Evolutionary conservation across 2,113 vertebrate genomes (phyloP).

Genomic region (Hippopotamus amphibius): DNA sequence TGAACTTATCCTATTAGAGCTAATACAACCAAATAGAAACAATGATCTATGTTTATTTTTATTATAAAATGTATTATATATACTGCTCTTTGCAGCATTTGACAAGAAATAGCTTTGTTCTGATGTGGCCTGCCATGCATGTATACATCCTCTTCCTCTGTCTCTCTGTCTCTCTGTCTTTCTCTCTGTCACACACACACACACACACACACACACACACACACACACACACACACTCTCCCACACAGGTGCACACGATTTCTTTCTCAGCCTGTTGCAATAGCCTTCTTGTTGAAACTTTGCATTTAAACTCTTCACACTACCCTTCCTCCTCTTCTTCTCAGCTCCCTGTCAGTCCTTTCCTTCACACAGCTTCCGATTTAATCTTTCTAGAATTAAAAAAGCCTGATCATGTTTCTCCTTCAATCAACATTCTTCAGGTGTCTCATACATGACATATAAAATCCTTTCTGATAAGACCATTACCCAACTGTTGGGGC

Average conservation of each 20-base stretch:
- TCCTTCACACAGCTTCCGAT: not conserved
- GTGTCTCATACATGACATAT: not conserved
- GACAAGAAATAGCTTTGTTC: slow-evolving; percentile 32
- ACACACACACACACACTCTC: not conserved
- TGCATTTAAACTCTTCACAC: not conserved
- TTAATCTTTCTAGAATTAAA: not conserved
- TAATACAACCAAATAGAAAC: not conserved
- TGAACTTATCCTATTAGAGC: not conserved
- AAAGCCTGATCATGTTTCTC: not conserved
- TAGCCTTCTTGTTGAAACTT: not conserved
- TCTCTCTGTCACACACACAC: not conserved
- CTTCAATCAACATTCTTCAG: not conserved
- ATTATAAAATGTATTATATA: not conserved
- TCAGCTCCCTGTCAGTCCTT: not conserved
- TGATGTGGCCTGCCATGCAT: not conserved
- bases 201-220: not conserved
- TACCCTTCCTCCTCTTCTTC: not conserved
- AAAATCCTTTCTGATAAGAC: not conserved
- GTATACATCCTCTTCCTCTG: no score
- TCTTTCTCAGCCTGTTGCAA: not conserved
- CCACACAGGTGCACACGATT: not conserved
- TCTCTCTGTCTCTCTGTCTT: no score
- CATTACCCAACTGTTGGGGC: not conserved
- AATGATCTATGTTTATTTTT: not conserved
- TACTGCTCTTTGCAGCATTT: not conserved